phyloP scores from a whole-genome alignment of 2,888 invertebrate genomes.

The Orgyia antiqua region DNA sequence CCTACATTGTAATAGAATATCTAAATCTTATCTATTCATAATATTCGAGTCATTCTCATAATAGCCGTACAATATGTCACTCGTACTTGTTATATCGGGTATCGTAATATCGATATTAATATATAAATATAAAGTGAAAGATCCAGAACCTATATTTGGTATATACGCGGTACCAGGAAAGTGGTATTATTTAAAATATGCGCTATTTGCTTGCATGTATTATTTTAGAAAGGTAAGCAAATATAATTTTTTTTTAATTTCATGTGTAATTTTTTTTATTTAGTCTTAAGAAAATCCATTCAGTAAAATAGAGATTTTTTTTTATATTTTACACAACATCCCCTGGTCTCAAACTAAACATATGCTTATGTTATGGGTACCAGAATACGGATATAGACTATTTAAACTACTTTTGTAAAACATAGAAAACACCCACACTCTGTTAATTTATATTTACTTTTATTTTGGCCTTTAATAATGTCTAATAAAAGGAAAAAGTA shows the following conservation, averaged over 20 bases:
- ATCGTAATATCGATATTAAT: slow-evolving; percentile 36
- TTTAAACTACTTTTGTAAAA: too few relatives aligned
- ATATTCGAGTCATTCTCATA: slow-evolving; percentile 8
- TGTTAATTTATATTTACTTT: too few relatives aligned
- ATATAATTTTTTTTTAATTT: neutral
- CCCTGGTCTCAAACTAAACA: too few relatives aligned
- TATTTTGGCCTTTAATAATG: too few relatives aligned
- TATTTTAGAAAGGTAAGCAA: slow-evolving; percentile 74
- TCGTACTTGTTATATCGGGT: slow-evolving; percentile 17
- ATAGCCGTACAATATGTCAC: slow-evolving; percentile 23
- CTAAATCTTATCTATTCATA: slow-evolving; percentile 13
- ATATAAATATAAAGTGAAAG: slow-evolving; percentile 41
- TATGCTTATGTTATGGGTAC: too few relatives aligned
- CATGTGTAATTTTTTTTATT: neutral
- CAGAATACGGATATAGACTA: too few relatives aligned
- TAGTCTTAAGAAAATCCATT: too few relatives aligned
- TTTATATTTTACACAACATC: too few relatives aligned
- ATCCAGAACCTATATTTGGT: slow-evolving; percentile 74
- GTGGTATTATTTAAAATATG: slow-evolving; percentile 81
- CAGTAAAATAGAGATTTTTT: too few relatives aligned
- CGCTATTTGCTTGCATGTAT: slow-evolving; percentile 70
- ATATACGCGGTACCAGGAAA: slow-evolving; percentile 80
- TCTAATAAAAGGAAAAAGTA: too few relatives aligned
- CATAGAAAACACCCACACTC: too few relatives aligned
- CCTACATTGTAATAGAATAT: neutral